Evolutionary conservation across 1,140 invertebrate genomes (phyloP), one percentile per base, ranked within the genome.

Genomic region (Lasaia peninsularis): DNA sequence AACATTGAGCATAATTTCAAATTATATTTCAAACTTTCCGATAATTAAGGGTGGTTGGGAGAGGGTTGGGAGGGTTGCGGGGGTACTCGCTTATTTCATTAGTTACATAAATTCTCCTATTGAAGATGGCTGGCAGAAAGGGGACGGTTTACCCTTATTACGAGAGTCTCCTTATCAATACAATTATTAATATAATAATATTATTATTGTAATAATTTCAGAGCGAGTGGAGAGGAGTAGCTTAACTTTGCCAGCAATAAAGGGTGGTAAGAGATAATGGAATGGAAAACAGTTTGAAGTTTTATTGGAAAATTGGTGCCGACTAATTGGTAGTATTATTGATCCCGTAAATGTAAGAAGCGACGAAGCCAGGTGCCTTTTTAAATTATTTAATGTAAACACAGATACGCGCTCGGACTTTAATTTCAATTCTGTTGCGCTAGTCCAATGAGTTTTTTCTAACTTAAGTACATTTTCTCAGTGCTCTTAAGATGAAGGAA

Each of bases 121-220:
- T 88, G 85, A 88, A 79, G 81, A 86, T 88, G 82, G 85, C 80
- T 86, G 85, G 77, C 81, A 85, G 82, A 88, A 88, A 88, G 82
- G 85, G 85, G 83, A 86, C 78, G 81, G 85, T 86, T 86, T 88
- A 88, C 85, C 85, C 85, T 88, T 88, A 88, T 88, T 86, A 88
- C 85, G 81, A 86, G 82, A 88, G 82, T 86, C 85, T 86, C 85
- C 85, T 88, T 86, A 88, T 88, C 85, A 88, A 88, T 88, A 88
- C 82, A 88, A 86, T 88, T 86, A 88, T 88, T 88, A 88, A 88
- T 88, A 86, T 86, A 86, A 86, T 88, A 88, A 85, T 88, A 88
- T 88, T 88, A 88, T 86, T 88, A 88, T 86, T 88, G 82, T 86
- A 86, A 88, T 88, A 88, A 88, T 88, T 88, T 85, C 69, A 71